A percentile compares a stretch with the other conserved stretches of the same genome.
Evolutionary conservation across 2,888 invertebrate species (phyloP).

Genomic region (Colletes collaris): DNA sequence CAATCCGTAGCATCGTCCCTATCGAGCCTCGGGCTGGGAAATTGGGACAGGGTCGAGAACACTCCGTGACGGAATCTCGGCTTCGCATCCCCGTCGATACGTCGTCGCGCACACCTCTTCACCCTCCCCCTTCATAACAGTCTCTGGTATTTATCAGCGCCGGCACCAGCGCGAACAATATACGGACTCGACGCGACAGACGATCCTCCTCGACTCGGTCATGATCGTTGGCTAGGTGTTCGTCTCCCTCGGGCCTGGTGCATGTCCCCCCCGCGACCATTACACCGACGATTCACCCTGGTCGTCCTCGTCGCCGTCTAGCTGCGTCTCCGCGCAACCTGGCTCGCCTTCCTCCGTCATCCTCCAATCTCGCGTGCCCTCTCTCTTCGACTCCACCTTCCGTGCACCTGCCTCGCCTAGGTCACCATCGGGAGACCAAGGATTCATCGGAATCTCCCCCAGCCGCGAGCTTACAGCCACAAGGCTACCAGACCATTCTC

Average conservation of each 20-base stretch:
- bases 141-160: conserved; percentile 23
- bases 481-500: too few relatives aligned
- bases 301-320: conserved; percentile 35
- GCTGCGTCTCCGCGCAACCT: conserved; percentile 28
- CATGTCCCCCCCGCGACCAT: background rate
- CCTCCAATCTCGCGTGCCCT: background rate
- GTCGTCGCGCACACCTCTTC: background rate
- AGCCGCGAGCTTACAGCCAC: too few relatives aligned
- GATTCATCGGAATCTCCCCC: too few relatives aligned
- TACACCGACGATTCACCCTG: background rate
- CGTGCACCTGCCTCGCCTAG: conserved; percentile 16
- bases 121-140: conserved; percentile 29
- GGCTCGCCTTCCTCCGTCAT: conserved; percentile 22
- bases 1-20: conserved; percentile 23
- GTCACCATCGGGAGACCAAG: conserved; percentile 54
- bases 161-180: conserved; percentile 10
- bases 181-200: conserved; percentile 5
- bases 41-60: conserved; percentile 59
- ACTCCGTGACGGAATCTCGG: conserved; percentile 34
- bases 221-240: background rate
- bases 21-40: conserved; percentile 29
- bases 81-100: conserved; percentile 34
- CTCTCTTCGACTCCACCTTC: background rate
- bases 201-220: background rate
- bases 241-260: background rate